These are phyloP conservation scores for Plectrocnemia conspersa DNA, from an alignment of 1,140 invertebrate species.

Conservation along the genomic window DNA sequence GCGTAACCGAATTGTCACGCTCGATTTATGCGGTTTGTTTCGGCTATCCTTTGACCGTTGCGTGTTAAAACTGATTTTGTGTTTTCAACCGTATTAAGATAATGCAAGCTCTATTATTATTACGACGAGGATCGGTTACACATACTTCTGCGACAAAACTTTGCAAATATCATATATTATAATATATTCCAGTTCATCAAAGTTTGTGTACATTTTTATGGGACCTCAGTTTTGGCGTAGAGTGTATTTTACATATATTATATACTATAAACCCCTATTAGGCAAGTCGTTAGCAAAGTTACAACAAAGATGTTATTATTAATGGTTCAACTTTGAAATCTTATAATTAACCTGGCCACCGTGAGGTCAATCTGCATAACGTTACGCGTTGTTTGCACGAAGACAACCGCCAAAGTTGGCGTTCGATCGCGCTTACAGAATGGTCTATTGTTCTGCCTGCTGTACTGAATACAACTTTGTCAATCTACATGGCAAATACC, in stretches of 20 bases:
- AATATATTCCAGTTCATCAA: neutral
- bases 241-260: too few relatives aligned
- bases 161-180: neutral
- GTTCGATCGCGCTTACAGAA: neutral
- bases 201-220: neutral
- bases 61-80: neutral
- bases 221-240: too few relatives aligned
- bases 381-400: conserved; percentile 17
- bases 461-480: conserved; percentile 11
- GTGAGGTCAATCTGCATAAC: conserved; percentile 22
- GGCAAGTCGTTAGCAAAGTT: too few relatives aligned
- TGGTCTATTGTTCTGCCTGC: conserved; percentile 1
- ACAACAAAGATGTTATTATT: too few relatives aligned
- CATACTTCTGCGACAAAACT: neutral
- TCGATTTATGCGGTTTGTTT: neutral
- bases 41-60: neutral
- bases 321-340: too few relatives aligned
- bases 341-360: conserved; percentile 12
- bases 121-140: neutral
- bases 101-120: conserved; percentile 2
- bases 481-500: conserved; percentile 22
- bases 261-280: too few relatives aligned
- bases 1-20: neutral
- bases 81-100: conserved; percentile 10
- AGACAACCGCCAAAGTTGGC: conserved; percentile 8